Base-by-base conservation (phyloP, 2,888 invertebrate species). In the Isoperla grammatica region DNA sequence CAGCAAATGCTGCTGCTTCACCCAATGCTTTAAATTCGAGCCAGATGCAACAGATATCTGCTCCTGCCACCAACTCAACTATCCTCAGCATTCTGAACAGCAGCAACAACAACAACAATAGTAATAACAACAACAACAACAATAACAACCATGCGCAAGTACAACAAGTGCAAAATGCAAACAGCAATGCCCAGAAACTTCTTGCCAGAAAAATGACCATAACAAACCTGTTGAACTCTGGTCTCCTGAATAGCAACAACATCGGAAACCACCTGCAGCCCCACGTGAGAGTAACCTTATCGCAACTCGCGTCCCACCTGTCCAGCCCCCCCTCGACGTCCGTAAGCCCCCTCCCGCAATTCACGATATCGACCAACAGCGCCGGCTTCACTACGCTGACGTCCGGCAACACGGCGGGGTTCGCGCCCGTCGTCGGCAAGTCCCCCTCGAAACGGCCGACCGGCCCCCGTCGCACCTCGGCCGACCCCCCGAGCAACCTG, bases 31-130 rank as follows among this genome's bases (percentile, higher is more conserved):
- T 22, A 23, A 22, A 50, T 3, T 29, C 49, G 3, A 12, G 29
- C 13, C 49, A 23, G 17, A 23, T 50, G 20, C 29, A 29, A 29
- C 29, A 29, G 29, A 6, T 29, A 29, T 46, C 46, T 12, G 4
- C 19, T 42, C 75, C 73, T 60, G 77, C 74, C 62, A 84, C 75
- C 70, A 88, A 88, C 71, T 83, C 88, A 1, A 86, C 88, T 9
- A 89, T 89, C 69, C 78, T 88, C 63, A 90, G 88, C 74, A 74
- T 90, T 57, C 73, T 90, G 62, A 90, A 90, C 72, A 88, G 87
- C 75, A 66, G 73, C 74, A 39, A 72, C 73, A 61, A 73, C 57
- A 56, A 15, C 46, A 56, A 56, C 56, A 56, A 37, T 19, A 13
- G 22, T 22, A 39, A 22, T 19, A 13, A 9, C 54, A 54, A 54